phyloP scores from a whole-genome alignment of 2,113 vertebrate species.

The Sardina pilchardus region DNA sequence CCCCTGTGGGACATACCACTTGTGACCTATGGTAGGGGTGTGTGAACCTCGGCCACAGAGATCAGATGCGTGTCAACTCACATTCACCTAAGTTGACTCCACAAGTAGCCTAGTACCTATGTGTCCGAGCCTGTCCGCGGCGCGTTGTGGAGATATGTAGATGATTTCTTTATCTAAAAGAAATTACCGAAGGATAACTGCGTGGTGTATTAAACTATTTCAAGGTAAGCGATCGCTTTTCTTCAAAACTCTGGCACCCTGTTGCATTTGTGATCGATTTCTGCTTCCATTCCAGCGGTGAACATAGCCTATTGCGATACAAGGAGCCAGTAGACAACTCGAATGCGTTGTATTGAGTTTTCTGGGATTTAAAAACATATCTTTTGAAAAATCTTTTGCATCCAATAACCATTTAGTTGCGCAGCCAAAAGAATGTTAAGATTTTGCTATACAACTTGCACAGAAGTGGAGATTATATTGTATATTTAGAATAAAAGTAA shows the following conservation, averaged over 20 bases:
- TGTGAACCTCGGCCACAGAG: background rate
- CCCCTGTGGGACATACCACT: slow-evolving; percentile 31
- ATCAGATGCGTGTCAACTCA: slow-evolving; percentile 14
- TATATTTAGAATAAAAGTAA: background rate
- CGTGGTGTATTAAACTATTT: slow-evolving; percentile 13
- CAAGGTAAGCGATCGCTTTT: slow-evolving; percentile 26
- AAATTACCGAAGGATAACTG: slow-evolving; percentile 24
- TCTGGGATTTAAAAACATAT: background rate
- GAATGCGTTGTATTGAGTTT: background rate
- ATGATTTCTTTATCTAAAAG: background rate
- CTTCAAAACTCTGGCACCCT: background rate
- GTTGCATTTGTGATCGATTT: slow-evolving; percentile 11
- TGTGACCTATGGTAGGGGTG: background rate
- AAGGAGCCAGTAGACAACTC: background rate
- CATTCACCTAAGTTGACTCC: background rate
- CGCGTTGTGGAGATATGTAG: slow-evolving; percentile 31
- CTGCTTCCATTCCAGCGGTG: background rate
- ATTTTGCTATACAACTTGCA: background rate
- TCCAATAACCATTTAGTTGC: background rate
- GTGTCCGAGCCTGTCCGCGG: background rate
- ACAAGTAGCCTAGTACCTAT: background rate
- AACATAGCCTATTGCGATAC: background rate
- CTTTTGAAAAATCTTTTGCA: background rate
- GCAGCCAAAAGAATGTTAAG: background rate
- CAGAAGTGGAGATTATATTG: background rate